Conservation (phyloP, 2,797 vertebrate genomes). For the Peromyscus melanophrys region DNA sequence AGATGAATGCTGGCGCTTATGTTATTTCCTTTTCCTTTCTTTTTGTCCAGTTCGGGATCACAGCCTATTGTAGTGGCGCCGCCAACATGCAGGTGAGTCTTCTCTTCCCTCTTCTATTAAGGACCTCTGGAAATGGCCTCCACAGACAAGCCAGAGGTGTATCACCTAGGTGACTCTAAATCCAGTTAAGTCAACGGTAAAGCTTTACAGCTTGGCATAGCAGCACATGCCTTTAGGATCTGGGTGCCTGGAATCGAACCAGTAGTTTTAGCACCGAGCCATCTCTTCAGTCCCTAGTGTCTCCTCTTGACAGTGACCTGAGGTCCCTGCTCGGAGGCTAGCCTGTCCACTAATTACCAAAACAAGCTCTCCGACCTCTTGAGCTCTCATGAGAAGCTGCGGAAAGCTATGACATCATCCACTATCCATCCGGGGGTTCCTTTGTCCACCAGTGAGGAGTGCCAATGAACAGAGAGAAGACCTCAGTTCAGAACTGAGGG, state of each 20-base stretch:
- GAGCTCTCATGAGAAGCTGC: background rate
- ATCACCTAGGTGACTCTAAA: no score
- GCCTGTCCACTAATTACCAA: background rate
- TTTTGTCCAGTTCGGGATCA: background rate
- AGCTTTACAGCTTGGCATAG: background rate
- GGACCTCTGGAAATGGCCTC: background rate
- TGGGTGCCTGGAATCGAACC: background rate
- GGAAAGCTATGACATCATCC: background rate
- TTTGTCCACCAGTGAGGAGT: background rate
- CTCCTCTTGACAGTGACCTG: background rate
- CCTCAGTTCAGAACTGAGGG: conserved; percentile 12
- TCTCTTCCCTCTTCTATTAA: background rate
- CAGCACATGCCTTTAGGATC: background rate
- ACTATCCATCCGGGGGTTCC: background rate
- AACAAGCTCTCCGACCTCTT: background rate
- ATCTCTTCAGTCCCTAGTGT: background rate
- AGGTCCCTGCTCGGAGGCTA: background rate
- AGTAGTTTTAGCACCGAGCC: background rate
- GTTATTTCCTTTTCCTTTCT: background rate
- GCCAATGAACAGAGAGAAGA: conserved; percentile 27
- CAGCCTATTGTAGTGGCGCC: background rate
- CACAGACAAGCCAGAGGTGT: background rate
- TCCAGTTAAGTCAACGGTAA: background rate
- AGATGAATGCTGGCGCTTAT: background rate
- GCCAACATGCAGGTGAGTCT: background rate